Percentiles rank a stretch among this genome's conserved stretches.
Conservation (phyloP, 2,797 vertebrate species). For the Gobionotothen gibberifrons region DNA sequence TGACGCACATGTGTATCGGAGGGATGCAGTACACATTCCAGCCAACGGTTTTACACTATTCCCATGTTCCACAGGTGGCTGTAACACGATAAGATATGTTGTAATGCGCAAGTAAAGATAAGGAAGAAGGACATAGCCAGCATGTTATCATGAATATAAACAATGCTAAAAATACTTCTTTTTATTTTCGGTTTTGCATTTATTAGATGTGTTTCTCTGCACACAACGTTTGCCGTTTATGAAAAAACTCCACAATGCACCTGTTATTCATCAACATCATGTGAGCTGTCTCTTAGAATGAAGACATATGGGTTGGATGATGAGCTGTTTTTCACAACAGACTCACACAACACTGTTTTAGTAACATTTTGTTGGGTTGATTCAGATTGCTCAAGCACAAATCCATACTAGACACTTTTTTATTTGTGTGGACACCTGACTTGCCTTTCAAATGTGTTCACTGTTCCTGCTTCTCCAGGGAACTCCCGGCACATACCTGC, state of each 20-base stretch:
- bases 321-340: constrained; percentile 12
- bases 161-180: background rate
- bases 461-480: constrained; percentile 83
- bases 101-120: too few relatives aligned
- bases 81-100: too few relatives aligned
- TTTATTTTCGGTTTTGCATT: background rate
- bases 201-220: background rate
- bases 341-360: background rate
- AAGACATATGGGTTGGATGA: constrained; percentile 8
- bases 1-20: background rate
- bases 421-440: constrained; percentile 21
- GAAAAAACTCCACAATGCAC: background rate
- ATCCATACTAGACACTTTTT: background rate
- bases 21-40: background rate
- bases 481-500: constrained; percentile 96
- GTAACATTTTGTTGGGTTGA: background rate
- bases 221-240: background rate
- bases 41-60: background rate
- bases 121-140: too few relatives aligned
- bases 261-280: constrained; percentile 2
- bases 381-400: too few relatives aligned
- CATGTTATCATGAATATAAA: background rate
- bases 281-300: background rate
- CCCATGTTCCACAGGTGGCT: background rate
- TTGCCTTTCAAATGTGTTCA: constrained; percentile 40